Conservation (phyloP, 2,797 vertebrate genomes). For the Platalea minor region DNA sequence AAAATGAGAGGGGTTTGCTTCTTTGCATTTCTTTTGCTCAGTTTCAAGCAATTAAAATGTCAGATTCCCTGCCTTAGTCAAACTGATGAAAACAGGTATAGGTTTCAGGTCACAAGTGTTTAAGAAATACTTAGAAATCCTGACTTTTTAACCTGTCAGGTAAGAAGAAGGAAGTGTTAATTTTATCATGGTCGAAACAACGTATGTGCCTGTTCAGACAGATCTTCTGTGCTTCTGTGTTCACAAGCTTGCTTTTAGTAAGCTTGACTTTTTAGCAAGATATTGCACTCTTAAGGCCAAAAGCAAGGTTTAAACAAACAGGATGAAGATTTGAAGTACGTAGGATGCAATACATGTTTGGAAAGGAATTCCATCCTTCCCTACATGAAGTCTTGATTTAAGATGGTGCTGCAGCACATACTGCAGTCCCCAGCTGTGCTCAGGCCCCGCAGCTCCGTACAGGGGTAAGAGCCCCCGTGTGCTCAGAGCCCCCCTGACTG, state of each 20-base stretch:
- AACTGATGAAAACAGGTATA: background rate
- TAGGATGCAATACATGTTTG: rapidly evolving
- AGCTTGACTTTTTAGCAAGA: background rate
- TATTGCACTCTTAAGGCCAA: background rate
- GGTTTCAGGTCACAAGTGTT: background rate
- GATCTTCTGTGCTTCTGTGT: background rate
- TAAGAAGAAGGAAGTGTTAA: background rate
- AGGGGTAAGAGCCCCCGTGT: rapidly evolving
- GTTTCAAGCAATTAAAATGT: background rate
- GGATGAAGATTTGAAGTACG: rapidly evolving
- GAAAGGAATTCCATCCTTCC: background rate
- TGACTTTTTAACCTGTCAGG: background rate
- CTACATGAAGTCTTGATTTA: background rate
- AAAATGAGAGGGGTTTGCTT: background rate
- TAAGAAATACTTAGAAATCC: background rate
- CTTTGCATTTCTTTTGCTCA: background rate
- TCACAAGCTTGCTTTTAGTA: background rate
- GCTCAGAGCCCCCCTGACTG: background rate
- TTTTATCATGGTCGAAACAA: background rate
- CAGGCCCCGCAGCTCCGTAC: rapidly evolving
- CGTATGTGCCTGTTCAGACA: rapidly evolving
- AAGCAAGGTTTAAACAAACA: background rate
- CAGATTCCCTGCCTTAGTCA: background rate
- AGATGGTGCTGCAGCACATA: background rate
- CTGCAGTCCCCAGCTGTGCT: background rate